Conservation (phyloP, 2,113 vertebrate genomes). For the Cacatua alba region DNA sequence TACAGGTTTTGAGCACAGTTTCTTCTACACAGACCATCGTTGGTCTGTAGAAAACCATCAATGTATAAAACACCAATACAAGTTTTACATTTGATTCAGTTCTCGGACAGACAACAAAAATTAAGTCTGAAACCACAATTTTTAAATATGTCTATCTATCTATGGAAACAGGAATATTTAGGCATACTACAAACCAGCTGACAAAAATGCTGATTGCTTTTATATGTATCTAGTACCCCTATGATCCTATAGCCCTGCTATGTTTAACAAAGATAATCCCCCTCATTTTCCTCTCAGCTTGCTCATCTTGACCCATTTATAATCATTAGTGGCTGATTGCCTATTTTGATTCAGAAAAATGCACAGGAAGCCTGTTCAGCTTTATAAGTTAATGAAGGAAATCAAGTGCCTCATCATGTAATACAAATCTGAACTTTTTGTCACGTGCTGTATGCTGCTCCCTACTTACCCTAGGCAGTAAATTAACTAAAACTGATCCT, state of each 20-base stretch:
- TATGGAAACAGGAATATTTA: neutral
- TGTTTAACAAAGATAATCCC: neutral
- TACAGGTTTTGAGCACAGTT: neutral
- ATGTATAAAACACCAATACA: neutral
- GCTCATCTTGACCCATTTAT: neutral
- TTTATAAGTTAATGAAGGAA: neutral
- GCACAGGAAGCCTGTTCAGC: neutral
- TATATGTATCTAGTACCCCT: neutral
- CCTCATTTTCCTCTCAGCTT: neutral
- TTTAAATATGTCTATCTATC: neutral
- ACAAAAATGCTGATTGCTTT: neutral
- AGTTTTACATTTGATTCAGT: neutral
- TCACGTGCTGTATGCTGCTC: accelerated
- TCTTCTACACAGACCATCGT: neutral
- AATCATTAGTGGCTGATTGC: neutral
- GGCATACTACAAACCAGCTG: neutral
- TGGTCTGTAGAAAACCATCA: neutral
- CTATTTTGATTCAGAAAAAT: neutral
- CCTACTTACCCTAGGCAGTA: neutral
- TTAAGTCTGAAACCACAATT: neutral
- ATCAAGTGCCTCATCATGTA: neutral
- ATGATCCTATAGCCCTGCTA: neutral
- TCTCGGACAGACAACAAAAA: neutral
- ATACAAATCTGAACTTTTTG: neutral
- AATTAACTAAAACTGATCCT: neutral